Base-by-base conservation (phyloP, 2,888 invertebrate genomes). In the Willowsia nigromaculata region DNA sequence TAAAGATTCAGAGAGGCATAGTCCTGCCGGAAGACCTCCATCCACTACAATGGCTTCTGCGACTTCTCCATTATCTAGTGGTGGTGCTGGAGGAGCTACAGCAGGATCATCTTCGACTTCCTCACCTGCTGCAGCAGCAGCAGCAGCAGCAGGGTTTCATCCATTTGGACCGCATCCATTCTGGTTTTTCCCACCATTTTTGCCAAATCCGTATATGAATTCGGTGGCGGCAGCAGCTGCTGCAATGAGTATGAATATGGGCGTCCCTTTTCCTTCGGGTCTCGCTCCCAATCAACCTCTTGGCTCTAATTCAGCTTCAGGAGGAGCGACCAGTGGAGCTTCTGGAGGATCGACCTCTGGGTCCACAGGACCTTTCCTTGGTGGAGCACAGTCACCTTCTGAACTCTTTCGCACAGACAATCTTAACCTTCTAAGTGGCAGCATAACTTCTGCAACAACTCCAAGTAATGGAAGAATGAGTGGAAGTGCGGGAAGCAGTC, bases 181-280 rank as follows among this genome's bases (percentile, higher is more conserved):
- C 22, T 93, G 93, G 93, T 92, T 93, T 68, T 93, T 93, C 81
- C 93, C 93, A 37, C 93, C 92, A 6, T 93, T 93, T 86, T 88
- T 93, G 25, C 92, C 92, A 30, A 93, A 92, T 91, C 93, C 93
- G 0, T 93, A 93, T 83, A 90, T 92, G 91, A 91, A 89, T 50
- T 84, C 90, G 2, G 90, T 86, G 25, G 87, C 88, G 15, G 90
- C 89, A 2, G 87, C 90, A 18, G 90, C 89, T 22, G 90, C 90
- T 33, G 91, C 90, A 59, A 83, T 85, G 86, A 83, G 85, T 43
- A 92, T 91, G 92, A 91, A 90, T 62, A 92, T 92, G 92, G 91
- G 90, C 76, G 89, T 92, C 68, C 90, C 90, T 25, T 90, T 91
- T 80, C 92, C 91, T 56, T 86, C 71, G 22, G 88, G 88, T 89